phyloP scores from a whole-genome alignment of 92 coral and sea anemone species.

The Parazoanthus darwini region DNA sequence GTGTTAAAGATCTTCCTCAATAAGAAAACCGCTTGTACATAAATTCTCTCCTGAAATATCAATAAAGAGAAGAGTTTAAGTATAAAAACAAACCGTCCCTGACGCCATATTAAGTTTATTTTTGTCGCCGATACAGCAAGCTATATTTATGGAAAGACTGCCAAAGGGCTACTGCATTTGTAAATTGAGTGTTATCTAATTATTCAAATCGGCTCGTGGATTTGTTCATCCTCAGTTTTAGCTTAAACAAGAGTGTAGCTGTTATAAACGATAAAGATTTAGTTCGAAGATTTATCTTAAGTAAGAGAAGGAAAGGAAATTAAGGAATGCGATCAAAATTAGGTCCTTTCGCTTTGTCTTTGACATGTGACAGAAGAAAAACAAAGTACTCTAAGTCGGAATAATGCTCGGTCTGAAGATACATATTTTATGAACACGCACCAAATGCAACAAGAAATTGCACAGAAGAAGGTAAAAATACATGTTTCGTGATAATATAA shows the following conservation, averaged over 20 bases:
- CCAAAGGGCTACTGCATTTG: not conserved
- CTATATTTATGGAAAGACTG: not conserved
- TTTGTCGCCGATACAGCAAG: not conserved
- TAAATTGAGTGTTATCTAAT: not conserved
- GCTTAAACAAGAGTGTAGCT: not conserved
- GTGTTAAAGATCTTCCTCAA: not conserved
- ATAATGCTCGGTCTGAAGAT: not conserved
- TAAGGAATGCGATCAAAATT: not conserved
- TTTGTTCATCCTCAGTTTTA: not conserved
- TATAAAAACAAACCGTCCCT: not conserved
- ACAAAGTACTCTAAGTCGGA: not conserved
- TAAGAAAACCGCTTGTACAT: not conserved
- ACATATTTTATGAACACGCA: not conserved
- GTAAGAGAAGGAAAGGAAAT: constrained; percentile 22
- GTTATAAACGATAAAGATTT: constrained; percentile 8
- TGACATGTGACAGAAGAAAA: constrained; percentile 1
- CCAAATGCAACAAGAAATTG: not conserved
- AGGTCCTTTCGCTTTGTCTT: not conserved
- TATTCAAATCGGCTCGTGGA: not conserved
- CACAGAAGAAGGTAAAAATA: not conserved
- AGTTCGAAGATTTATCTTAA: not conserved
- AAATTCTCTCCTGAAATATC: not conserved
- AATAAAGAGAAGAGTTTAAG: not conserved
- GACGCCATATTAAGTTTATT: not conserved
- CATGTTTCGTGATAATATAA: not conserved